These are phyloP conservation scores for Cynopterus brachyotis DNA, from an alignment of 2,113 vertebrate genomes.

Conservation along the genomic window DNA sequence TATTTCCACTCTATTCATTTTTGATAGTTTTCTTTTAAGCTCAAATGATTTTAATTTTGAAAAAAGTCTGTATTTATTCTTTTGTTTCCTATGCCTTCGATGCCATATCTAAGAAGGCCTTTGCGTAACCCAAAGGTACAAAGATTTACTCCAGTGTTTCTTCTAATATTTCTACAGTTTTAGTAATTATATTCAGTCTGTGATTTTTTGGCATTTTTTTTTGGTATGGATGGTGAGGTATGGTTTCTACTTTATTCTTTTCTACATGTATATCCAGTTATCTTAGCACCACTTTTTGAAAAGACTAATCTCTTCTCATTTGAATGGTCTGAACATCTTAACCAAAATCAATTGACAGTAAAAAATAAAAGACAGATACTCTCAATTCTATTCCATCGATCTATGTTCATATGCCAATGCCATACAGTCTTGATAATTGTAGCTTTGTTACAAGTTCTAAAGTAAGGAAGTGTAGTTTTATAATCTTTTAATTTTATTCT, in stretches of 20 bases:
- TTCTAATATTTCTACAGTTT: not conserved
- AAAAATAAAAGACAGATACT: not conserved
- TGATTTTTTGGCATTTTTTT: not conserved
- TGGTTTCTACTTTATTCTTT: not conserved
- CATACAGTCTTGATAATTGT: not conserved
- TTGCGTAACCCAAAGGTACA: not conserved
- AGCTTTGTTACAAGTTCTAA: not conserved
- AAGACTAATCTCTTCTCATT: not conserved
- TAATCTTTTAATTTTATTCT: not conserved
- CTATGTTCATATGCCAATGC: not conserved
- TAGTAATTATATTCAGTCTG: too few relatives aligned
- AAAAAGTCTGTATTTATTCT: not conserved
- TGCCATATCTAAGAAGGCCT: not conserved
- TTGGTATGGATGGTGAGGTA: not conserved
- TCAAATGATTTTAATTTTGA: not conserved
- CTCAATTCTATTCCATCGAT: not conserved
- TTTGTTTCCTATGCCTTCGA: not conserved
- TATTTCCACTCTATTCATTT: not conserved
- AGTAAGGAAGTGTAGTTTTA: not conserved
- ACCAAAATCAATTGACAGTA: not conserved
- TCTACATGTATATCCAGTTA: not conserved
- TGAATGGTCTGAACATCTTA: not conserved
- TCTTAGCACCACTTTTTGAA: not conserved
- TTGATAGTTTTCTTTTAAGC: not conserved
- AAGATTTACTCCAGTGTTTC: not conserved